A percentile compares a stretch with the other conserved stretches of the same genome.
phyloP scores from a whole-genome alignment of 2,888 invertebrate species.

The Eilema sororculum region DNA sequence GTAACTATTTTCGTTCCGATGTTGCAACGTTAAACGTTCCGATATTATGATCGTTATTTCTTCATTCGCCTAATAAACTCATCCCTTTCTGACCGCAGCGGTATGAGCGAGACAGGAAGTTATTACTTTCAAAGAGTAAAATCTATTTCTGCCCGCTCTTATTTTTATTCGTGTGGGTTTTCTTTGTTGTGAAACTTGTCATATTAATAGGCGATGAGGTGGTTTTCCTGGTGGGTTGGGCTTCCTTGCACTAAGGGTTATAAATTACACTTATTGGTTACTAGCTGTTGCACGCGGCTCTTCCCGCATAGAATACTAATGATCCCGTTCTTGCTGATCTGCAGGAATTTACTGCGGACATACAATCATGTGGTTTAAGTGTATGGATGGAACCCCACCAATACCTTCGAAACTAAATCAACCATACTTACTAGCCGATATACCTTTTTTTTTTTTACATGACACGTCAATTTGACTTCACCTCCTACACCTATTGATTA shows the following conservation, averaged over 20 bases:
- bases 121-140: constrained; percentile 53
- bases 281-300: neutral
- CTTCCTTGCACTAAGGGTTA: neutral
- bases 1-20: neutral
- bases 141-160: constrained; percentile 56
- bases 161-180: constrained; percentile 55
- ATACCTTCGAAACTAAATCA: no score
- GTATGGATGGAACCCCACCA: no score
- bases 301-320: neutral
- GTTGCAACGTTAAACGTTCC: constrained; percentile 46
- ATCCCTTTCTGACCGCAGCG: constrained; percentile 40
- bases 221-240: constrained; percentile 38
- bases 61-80: constrained; percentile 43
- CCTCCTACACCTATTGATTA: no score
- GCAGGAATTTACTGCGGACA: neutral
- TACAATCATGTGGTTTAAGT: no score
- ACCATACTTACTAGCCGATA: no score
- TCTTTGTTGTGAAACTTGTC: constrained; percentile 57
- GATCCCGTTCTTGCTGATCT: neutral
- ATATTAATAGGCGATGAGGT: constrained; percentile 33
- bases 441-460: no score
- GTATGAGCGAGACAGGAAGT: constrained; percentile 41
- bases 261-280: neutral
- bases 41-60: constrained; percentile 46
- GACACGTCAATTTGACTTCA: no score